A percentile compares a stretch with the other conserved stretches of the same genome.
phyloP scores from a whole-genome alignment of 2,797 vertebrate genomes.

The Intellagama lesueurii region DNA sequence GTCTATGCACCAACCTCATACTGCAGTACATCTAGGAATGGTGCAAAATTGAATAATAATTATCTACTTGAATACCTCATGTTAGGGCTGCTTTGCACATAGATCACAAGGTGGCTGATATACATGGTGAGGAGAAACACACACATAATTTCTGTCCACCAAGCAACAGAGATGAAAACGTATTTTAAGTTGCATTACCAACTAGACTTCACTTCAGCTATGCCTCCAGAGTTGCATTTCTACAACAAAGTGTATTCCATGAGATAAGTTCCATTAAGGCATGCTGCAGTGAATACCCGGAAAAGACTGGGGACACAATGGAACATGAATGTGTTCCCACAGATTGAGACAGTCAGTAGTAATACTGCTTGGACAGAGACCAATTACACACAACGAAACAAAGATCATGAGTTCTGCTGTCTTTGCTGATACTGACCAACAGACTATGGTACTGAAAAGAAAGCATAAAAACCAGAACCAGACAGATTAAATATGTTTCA shows the following conservation, averaged over 20 bases:
- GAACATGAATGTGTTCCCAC: slow-evolving; percentile 4
- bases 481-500: rapidly evolving
- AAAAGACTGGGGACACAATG: slow-evolving; percentile 25
- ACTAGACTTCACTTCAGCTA: not conserved
- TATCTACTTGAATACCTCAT: too few species aligned
- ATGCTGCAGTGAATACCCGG: not conserved
- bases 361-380: not conserved
- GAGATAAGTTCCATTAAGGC: not conserved
- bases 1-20: not conserved
- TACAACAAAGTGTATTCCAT: not conserved
- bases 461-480: slow-evolving; percentile 27
- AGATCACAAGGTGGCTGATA: not conserved
- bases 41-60: too few species aligned
- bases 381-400: not conserved
- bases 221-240: not conserved
- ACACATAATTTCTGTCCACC: not conserved
- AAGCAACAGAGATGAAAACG: not conserved
- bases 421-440: not conserved
- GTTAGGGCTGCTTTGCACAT: not conserved
- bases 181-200: not conserved
- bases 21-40: too few species aligned
- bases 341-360: not conserved
- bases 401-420: rapidly evolving
- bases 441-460: slow-evolving; percentile 40
- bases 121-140: not conserved